Percentiles rank a stretch among this genome's conserved stretches.
Evolutionary conservation across 2,113 vertebrate species (phyloP).

Genomic region (Chaetura pelagica): DNA sequence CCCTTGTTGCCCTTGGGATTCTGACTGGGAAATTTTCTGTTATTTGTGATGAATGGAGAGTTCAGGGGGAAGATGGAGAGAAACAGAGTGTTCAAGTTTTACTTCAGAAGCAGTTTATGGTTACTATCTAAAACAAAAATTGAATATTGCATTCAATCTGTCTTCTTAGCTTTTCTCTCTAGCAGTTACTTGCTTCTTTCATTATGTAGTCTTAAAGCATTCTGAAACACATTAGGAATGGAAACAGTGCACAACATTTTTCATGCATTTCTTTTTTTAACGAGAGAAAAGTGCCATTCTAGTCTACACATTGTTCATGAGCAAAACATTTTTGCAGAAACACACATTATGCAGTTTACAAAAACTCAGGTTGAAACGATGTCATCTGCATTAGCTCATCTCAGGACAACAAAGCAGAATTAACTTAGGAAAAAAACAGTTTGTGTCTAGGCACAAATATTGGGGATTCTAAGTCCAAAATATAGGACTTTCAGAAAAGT

Average conservation of each 20-base stretch:
- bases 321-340: background rate
- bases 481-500: background rate
- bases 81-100: background rate
- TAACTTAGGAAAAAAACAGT: background rate
- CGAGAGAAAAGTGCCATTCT: background rate
- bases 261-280: background rate
- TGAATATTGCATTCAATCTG: background rate
- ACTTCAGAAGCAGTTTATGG: background rate
- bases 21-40: background rate
- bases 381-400: background rate
- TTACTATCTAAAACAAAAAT: background rate
- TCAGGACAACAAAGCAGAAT: background rate
- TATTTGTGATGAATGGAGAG: background rate
- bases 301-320: background rate
- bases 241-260: background rate
- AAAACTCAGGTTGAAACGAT: background rate
- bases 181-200: background rate
- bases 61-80: background rate
- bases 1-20: background rate
- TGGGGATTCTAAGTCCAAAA: background rate
- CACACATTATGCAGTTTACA: background rate
- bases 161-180: background rate
- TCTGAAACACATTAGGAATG: background rate
- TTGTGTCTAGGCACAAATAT: background rate
- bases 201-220: background rate